Base-by-base conservation (phyloP, 2,888 invertebrate species). In the Agrilus mali region DNA sequence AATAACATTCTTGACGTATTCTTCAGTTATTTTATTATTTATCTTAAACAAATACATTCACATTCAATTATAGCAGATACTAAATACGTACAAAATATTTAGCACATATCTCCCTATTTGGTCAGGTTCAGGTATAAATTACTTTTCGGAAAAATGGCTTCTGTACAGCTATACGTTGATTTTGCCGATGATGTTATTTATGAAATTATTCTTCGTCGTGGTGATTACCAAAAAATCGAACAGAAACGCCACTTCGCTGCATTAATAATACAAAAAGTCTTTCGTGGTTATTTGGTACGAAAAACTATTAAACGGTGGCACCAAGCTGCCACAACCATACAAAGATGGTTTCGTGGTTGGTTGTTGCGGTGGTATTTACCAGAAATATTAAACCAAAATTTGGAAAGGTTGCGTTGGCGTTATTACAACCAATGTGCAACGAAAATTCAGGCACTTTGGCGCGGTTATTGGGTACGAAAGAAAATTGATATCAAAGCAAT, bases 391-490 rank as follows among this genome's bases (percentile, higher is more conserved):
- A 27, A 41, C 15, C 49, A 44, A n/a, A 53, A 51, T 36, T 32
- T 46, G 15, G 45, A 47, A 7, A 36, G 46, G 35, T 45, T 46
- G 36, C 15, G 45, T 12, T 7, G 32, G 33, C 36, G 34, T 1
- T 45, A 43, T 36, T 64, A 59, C 43, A 46, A 59, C 38, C 50
- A 45, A 16, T 55, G 54, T 49, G 67, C 67, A 3, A 59, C 57
- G 1, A 60, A 45, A 47, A 63, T 68, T 39, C 65, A 67, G 51
- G 59, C 64, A 16, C 33, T 46, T 7, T 67, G 62, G 61, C 56
- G 56, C 44, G 68, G 66, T 12, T 59, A 60, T 50, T 45, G 40
- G 46, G 62, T 60, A 50, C 8, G 27, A 27, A 27, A 27, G 10
- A 27, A 27, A 27, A 27, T 27, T 10, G 27, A 27, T 10, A 27